Base-by-base conservation (phyloP, 1,140 invertebrate genomes). In the Calosoma granatense region DNA sequence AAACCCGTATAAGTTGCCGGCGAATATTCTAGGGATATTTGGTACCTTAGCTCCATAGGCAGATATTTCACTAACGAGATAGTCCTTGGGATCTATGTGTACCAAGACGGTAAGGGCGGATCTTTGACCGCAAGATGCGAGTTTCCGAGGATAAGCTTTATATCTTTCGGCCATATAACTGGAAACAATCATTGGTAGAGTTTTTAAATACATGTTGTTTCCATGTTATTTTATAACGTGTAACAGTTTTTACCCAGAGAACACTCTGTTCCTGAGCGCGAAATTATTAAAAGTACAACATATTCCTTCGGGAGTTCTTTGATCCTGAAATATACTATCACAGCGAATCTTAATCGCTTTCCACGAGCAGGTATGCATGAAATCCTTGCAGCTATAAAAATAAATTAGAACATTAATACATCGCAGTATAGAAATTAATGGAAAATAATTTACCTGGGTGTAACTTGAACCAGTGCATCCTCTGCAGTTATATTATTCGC, bases 211-310 rank as follows among this genome's bases (percentile, higher is more conserved):
- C 15, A 4, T 17, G 17, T 47, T 47, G 4, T 47, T 47, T 12
- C 17, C 4, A 12, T 47, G 6, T 47, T 4, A 47, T 12, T 11
- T 47, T 47, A 47, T 47, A 12, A 36, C 26, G 26, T 36, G 26
- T 36, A 6, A 36, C 9, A 47, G 9, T 11, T 11, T 47, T 9
- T 11, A 47, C 41, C 41, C 41, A 11, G 6, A 9, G 17, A 47
- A 47, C 15, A 12, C 17, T 12, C 41, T 9, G 17, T 47, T 47
- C 17, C 17, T 47, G 9, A 47, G 15, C 4, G 15, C 6, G 41
- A 47, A 47, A 47, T 47, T 9, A 17, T 47, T 47, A 47, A 47
- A 47, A 47, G 41, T 47, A 47, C 41, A 47, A 17, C 41, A 47
- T 17, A 47, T 47, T 47, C 41, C 41, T 47, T 47, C 41, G 3